Base-by-base conservation (phyloP, 2,113 vertebrate species). In the Mionectes macconnelli region DNA sequence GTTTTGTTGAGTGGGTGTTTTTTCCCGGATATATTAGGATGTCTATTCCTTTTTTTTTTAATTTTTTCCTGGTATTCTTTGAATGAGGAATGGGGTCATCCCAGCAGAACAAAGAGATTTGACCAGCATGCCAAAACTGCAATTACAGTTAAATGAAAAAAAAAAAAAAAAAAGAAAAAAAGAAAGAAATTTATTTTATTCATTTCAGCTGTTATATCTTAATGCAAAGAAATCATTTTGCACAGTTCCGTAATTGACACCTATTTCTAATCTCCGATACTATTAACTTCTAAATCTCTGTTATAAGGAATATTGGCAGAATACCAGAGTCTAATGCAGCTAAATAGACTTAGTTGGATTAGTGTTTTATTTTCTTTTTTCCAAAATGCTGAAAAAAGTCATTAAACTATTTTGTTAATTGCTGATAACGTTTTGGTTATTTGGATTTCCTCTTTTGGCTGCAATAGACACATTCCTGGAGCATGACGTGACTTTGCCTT, bases 351-450 rank as follows among this genome's bases (percentile, higher is more conserved):
- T 97, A 96, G 93, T 68, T 84, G 93, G 82, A 94, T 83, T 95
- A 73, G 76, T 92, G 70, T 68, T 94, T 84, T 93, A 59, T 94
- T 97, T 98, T 87, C 68, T 72, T 96, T 97, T 97, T 93, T 91
- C 78, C 76, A 50, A 94, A 95, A 97, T 85, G 81, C 30, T 85
- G 60, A 95, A 97, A 97, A 82, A 74, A 88, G 70, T 63, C 64
- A 28, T 96, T 97, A 97, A 97, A 96, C 68, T 85, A 92, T 89
- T 97, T 96, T 91, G 93, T 93, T 96, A 98, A 98, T 97, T 97
- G 81, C 91, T 96, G 97, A 98, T 98, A 98, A 97, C 92, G 96
- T 95, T 97, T 96, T 95, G 93, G 55, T 97, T 96, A 94, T 84
- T 96, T 97, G 80, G 91, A 95, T 95, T 97, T 98, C 95, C 91